phyloP scores from a whole-genome alignment of 2,113 vertebrate genomes.

The Tragelaphus buxtoni region DNA sequence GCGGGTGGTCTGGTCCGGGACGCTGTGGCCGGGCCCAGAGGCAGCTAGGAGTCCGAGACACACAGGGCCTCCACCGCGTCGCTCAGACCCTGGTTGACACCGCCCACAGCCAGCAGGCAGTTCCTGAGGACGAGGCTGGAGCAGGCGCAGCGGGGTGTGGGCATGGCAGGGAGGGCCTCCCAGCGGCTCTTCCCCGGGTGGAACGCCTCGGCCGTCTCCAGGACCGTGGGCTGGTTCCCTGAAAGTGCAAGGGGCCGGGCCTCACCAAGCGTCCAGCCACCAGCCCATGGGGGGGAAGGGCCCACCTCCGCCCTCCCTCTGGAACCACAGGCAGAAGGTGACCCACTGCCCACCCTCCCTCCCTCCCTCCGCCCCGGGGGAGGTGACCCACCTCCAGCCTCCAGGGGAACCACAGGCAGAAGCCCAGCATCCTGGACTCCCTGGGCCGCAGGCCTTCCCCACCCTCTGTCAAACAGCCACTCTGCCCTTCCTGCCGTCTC shows the following conservation, averaged over 20 bases:
- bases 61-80: slow-evolving; percentile 92
- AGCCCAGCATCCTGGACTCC: neutral
- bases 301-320: accelerated
- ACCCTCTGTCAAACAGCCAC: neutral
- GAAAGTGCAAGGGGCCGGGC: neutral
- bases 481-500: neutral
- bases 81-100: slow-evolving; percentile 95
- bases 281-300: accelerated
- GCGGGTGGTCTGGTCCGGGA: neutral
- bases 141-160: slow-evolving; percentile 92
- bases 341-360: too few species aligned
- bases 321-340: neutral
- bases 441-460: neutral
- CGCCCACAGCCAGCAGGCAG: slow-evolving; percentile 93
- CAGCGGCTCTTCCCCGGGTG: slow-evolving; percentile 93
- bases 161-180: slow-evolving; percentile 92
- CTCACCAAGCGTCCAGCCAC: neutral
- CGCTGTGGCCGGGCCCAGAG: neutral
- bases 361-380: neutral
- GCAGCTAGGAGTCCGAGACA: slow-evolving; percentile 82
- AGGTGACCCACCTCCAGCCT: neutral
- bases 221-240: slow-evolving; percentile 94
- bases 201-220: slow-evolving; percentile 93
- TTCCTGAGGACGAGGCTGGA: slow-evolving; percentile 91
- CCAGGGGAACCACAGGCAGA: neutral